Evolutionary conservation across 2,797 vertebrate genomes (phyloP).

Genomic region (Podarcis siculus): DNA sequence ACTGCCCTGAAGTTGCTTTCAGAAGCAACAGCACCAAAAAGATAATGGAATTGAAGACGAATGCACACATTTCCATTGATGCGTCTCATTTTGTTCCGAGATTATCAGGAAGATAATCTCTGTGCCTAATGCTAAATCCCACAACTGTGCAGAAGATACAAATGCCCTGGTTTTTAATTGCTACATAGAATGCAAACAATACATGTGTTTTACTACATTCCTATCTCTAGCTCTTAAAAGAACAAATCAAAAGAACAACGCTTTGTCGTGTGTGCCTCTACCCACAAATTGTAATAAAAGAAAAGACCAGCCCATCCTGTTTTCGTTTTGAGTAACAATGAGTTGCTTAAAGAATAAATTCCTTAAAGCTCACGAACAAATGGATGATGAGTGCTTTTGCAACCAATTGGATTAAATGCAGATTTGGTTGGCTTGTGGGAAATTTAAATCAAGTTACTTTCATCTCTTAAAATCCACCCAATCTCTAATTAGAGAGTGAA

Average conservation of each 20-base stretch:
- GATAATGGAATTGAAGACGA: neutral
- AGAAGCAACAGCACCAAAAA: neutral
- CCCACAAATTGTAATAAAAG: neutral
- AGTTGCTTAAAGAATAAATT: neutral
- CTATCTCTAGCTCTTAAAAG: neutral
- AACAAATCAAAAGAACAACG: neutral
- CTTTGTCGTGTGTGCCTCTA: neutral
- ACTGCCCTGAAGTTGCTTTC: neutral
- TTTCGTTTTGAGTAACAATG: neutral
- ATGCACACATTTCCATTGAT: neutral
- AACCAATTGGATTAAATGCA: conserved; percentile 30
- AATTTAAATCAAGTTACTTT: conserved; percentile 35
- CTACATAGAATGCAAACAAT: neutral
- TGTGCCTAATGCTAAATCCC: neutral
- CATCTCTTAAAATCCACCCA: conserved; percentile 22
- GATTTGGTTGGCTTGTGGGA: conserved; percentile 41
- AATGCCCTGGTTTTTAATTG: neutral
- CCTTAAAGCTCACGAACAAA: neutral
- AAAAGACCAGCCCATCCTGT: neutral
- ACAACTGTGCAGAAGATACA: neutral
- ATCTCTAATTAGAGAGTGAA: neutral
- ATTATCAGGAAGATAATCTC: neutral
- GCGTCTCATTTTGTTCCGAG: neutral
- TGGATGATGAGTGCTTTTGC: conserved; percentile 49
- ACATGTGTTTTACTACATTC: neutral